Percentiles rank a stretch among this genome's conserved stretches.
phyloP scores from a whole-genome alignment of 1,140 invertebrate genomes.

The Lineus longissimus region DNA sequence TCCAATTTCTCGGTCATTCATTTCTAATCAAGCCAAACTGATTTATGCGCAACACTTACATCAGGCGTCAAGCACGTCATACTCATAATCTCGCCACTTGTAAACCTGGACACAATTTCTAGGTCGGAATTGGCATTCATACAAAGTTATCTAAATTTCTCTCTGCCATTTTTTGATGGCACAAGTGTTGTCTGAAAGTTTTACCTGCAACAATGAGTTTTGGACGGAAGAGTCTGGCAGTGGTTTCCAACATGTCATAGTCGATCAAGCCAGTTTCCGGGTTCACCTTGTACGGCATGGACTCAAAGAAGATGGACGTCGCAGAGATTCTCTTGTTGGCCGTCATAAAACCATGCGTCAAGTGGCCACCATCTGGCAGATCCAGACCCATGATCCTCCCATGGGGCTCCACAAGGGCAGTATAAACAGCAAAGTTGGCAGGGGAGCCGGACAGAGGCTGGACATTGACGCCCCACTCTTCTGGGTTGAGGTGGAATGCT shows the following conservation, averaged over 20 bases:
- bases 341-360: slow-evolving; percentile 91
- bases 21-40: no score
- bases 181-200: no score
- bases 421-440: slow-evolving; percentile 89
- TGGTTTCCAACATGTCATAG: slow-evolving; percentile 81
- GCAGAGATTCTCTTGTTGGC: slow-evolving; percentile 89
- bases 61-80: no score
- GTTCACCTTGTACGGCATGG: slow-evolving; percentile 94
- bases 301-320: slow-evolving; percentile 97
- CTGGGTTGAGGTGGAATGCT: slow-evolving; percentile 75
- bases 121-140: no score
- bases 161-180: no score
- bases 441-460: slow-evolving; percentile 96
- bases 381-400: slow-evolving; percentile 97
- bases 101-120: no score
- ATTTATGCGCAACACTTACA: no score
- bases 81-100: no score
- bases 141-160: no score
- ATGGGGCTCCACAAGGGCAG: slow-evolving; percentile 71
- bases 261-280: slow-evolving; percentile 85
- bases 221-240: slow-evolving; percentile 84
- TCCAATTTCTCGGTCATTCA: no score
- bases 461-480: slow-evolving; percentile 96
- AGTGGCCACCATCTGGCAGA: slow-evolving; percentile 92
- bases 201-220: slow-evolving; percentile 84